Evolutionary conservation across 2,888 invertebrate species (phyloP).

Genomic region (Coenonympha arcania): DNA sequence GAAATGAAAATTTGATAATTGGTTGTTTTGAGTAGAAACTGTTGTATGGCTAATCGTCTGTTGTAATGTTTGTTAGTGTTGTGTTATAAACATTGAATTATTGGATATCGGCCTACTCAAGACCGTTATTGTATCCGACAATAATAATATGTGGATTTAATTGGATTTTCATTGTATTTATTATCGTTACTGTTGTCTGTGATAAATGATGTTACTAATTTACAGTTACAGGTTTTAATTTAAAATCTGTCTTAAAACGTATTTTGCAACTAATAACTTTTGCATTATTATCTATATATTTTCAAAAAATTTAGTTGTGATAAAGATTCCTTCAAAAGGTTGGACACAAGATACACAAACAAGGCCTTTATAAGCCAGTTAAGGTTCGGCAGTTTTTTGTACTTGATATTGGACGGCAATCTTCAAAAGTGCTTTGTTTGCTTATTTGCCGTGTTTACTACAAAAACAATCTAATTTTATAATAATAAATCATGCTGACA

Average conservation of each 20-base stretch:
- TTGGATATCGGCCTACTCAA: constrained; percentile 21
- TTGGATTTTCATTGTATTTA: neutral
- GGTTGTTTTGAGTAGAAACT: constrained; percentile 29
- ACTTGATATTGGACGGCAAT: neutral
- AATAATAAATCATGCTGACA: constrained; percentile 8
- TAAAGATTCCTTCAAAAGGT: neutral
- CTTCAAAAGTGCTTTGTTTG: constrained; percentile 2
- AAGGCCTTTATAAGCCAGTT: neutral
- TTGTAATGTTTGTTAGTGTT: constrained; percentile 20
- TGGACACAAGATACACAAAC: neutral
- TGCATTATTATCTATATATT: no score
- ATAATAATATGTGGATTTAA: constrained; percentile 1
- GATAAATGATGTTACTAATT: neutral
- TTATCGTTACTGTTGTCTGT: neutral
- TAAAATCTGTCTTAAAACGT: neutral
- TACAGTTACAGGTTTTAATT: neutral
- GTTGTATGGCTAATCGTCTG: constrained; percentile 27
- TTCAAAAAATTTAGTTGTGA: no score
- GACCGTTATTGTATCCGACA: constrained; percentile 13
- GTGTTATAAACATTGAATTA: constrained; percentile 23
- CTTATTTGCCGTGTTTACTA: constrained; percentile 4
- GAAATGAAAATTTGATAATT: constrained; percentile 32
- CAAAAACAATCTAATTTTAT: constrained; percentile 8
- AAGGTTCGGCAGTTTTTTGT: neutral
- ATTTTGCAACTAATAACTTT: no score